Evolutionary conservation across 2,888 invertebrate genomes (phyloP).

Genomic region (Leucozona laternaria): DNA sequence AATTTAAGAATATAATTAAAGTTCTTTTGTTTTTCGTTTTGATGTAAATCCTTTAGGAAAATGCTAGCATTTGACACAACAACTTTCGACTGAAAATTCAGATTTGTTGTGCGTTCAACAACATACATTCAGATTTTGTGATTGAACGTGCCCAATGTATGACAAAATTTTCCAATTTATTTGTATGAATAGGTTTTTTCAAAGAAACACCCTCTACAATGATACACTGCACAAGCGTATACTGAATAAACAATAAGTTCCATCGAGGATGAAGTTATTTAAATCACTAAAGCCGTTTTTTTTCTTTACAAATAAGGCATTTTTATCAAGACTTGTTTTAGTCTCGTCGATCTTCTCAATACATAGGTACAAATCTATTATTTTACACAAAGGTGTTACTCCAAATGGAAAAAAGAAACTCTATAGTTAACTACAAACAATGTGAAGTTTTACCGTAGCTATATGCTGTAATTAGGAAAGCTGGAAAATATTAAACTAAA

Average conservation of each 20-base stretch:
- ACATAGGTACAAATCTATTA: neutral
- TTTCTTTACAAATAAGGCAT: constrained; percentile 3
- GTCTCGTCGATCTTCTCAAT: neutral
- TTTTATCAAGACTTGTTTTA: neutral
- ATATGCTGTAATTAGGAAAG: neutral
- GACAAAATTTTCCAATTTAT: too few relatives aligned
- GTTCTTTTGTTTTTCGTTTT: too few relatives aligned
- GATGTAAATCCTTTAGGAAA: too few relatives aligned
- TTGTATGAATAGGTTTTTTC: too few relatives aligned
- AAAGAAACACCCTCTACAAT: neutral
- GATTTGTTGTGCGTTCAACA: too few relatives aligned
- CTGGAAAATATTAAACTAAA: neutral
- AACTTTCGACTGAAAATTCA: too few relatives aligned
- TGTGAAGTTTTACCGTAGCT: neutral
- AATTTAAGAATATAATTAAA: too few relatives aligned
- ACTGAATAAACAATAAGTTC: neutral
- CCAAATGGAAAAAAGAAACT: neutral
- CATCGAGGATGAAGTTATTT: constrained; percentile 7
- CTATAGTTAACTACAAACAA: neutral
- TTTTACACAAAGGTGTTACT: neutral
- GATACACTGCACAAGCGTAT: neutral
- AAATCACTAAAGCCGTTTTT: constrained; percentile 8
- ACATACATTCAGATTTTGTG: too few relatives aligned
- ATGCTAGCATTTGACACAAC: too few relatives aligned
- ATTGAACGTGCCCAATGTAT: too few relatives aligned